Conservation (phyloP, 2,797 vertebrate genomes). For the Amniataba percoides region DNA sequence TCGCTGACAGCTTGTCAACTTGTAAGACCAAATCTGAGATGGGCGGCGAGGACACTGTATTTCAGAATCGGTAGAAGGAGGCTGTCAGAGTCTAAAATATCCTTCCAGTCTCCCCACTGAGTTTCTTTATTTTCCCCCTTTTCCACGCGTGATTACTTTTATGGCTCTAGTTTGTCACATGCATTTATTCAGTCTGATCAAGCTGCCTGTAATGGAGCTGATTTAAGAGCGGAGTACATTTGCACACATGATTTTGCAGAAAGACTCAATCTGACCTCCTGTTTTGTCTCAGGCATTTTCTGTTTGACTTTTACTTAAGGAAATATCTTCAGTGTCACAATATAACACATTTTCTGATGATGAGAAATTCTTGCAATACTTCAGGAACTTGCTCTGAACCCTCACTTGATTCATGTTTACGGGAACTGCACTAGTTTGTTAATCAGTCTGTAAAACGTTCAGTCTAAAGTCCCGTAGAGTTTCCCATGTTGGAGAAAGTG, state of each 20-base stretch:
- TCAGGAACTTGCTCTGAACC: too few relatives aligned
- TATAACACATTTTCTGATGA: neutral
- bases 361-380: neutral
- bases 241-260: neutral
- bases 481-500: conserved; percentile 4
- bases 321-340: neutral
- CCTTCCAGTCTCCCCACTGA: neutral
- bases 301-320: neutral
- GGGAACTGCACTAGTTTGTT: neutral
- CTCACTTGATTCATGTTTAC: neutral
- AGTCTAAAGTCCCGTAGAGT: neutral
- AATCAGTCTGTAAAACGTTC: neutral
- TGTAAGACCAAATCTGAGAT: conserved; percentile 27
- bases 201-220: neutral
- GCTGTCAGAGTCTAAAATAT: neutral
- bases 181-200: neutral
- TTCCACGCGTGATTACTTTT: neutral
- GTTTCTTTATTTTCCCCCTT: neutral
- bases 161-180: neutral
- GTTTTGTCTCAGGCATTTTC: neutral
- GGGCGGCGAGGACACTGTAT: neutral
- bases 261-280: neutral
- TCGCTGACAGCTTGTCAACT: conserved; percentile 43
- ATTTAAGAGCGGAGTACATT: neutral
- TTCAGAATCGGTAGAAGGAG: neutral